A percentile compares a stretch with the other conserved stretches of the same genome.
Evolutionary conservation across 2,113 vertebrate genomes (phyloP).

Genomic region (Alosa alosa): DNA sequence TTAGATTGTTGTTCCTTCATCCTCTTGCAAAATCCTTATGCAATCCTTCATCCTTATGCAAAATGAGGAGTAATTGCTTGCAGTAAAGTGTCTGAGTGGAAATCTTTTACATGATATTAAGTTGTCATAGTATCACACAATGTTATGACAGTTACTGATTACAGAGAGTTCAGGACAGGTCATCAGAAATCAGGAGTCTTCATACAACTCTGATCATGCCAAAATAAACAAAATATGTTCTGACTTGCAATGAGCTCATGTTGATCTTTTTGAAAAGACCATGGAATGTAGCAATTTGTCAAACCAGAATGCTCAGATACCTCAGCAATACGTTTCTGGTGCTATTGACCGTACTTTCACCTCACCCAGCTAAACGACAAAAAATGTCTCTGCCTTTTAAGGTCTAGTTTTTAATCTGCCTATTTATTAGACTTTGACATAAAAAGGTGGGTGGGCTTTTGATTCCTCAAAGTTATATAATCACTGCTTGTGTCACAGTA

Average conservation of each 20-base stretch:
- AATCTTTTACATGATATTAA: no score
- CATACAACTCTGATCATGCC: no score
- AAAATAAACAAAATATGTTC: not conserved
- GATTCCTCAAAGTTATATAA: not conserved
- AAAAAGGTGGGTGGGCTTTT: not conserved
- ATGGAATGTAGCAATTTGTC: not conserved
- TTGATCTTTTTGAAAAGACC: not conserved
- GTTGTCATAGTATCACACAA: no score
- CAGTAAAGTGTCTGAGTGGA: no score
- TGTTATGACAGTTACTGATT: no score
- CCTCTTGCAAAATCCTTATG: no score
- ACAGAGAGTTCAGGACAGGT: no score
- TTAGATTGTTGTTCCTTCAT: no score
- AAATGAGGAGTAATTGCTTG: no score
- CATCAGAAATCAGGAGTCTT: no score
- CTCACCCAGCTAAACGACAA: not conserved
- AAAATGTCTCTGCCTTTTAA: not conserved
- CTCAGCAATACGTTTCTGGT: not conserved
- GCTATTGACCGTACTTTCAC: not conserved
- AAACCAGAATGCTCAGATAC: not conserved
- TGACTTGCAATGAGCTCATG: not conserved
- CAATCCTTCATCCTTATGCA: no score
- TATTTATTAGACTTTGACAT: not conserved
- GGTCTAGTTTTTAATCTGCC: not conserved
- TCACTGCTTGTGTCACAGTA: not conserved